A percentile compares a stretch with the other conserved stretches of the same genome.
These are phyloP conservation scores for Lithophane semibrunnea DNA, from an alignment of 2,888 invertebrate genomes.

Conservation along the genomic window DNA sequence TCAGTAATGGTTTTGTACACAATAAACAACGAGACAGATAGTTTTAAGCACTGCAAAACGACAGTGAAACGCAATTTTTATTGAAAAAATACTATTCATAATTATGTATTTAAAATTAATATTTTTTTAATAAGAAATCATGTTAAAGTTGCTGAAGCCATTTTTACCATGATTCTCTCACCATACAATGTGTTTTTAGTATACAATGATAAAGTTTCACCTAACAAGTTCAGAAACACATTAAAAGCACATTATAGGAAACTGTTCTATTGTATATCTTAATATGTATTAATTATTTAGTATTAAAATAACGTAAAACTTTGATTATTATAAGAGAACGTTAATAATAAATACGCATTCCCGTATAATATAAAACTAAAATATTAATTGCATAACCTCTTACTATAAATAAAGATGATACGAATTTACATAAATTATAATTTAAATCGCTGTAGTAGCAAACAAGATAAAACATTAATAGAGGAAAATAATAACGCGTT, in stretches of 20 bases:
- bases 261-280: background rate
- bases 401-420: slow-evolving; percentile 56
- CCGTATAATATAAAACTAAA: slow-evolving; percentile 29
- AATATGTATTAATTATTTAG: background rate
- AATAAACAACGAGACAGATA: background rate
- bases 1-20: background rate
- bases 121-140: background rate
- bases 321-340: slow-evolving; percentile 17
- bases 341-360: slow-evolving; percentile 31
- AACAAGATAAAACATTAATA: slow-evolving; percentile 48
- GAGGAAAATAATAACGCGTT: slow-evolving; percentile 46
- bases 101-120: background rate
- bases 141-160: background rate
- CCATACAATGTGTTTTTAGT: background rate
- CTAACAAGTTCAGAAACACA: background rate
- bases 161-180: background rate
- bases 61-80: slow-evolving; percentile 1
- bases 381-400: slow-evolving; percentile 53
- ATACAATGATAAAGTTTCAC: background rate
- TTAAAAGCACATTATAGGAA: background rate
- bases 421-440: slow-evolving; percentile 64
- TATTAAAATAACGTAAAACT: slow-evolving; percentile 14
- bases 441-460: slow-evolving; percentile 52
- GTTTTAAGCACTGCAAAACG: background rate
- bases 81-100: background rate